These are phyloP conservation scores for Drosophila ogumai DNA, from an alignment of 1,140 invertebrate genomes.

Conservation along the genomic window DNA sequence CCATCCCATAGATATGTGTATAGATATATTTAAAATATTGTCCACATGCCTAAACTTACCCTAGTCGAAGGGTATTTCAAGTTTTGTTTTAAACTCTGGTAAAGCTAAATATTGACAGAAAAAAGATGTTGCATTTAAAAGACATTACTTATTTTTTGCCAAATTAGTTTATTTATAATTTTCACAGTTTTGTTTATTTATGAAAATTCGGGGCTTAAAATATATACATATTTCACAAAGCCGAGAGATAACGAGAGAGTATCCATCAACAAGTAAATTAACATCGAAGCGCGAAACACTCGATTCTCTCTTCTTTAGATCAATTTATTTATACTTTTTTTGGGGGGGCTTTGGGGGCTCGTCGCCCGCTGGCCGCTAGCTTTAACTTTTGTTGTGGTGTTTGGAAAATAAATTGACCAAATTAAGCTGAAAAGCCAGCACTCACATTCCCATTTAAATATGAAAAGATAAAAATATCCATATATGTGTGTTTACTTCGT, in stretches of 20 bases:
- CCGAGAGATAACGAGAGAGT: background rate
- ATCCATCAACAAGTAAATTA: slow-evolving; percentile 20
- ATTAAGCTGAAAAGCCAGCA: slow-evolving; percentile 18
- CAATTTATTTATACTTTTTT: slow-evolving; percentile 46
- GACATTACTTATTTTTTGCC: background rate
- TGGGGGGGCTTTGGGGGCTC: slow-evolving; percentile 42
- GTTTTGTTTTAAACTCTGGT: background rate
- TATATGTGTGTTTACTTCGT: too few relatives aligned
- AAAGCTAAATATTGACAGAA: background rate
- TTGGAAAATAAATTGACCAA: slow-evolving; percentile 35
- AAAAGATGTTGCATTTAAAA: background rate
- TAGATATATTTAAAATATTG: background rate
- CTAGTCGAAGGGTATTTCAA: background rate
- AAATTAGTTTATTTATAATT: background rate
- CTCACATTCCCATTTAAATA: background rate
- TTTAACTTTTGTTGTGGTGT: slow-evolving; percentile 9
- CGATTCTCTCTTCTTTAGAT: slow-evolving; percentile 14
- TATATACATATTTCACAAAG: background rate
- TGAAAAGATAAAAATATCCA: slow-evolving; percentile 10
- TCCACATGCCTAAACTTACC: background rate
- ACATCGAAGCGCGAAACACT: slow-evolving; percentile 20
- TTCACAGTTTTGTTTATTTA: background rate
- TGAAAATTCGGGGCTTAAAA: background rate
- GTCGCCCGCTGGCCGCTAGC: slow-evolving; percentile 13
- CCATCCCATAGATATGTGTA: background rate